phyloP scores from a whole-genome alignment of 2,113 vertebrate genomes.

The Riparia riparia region DNA sequence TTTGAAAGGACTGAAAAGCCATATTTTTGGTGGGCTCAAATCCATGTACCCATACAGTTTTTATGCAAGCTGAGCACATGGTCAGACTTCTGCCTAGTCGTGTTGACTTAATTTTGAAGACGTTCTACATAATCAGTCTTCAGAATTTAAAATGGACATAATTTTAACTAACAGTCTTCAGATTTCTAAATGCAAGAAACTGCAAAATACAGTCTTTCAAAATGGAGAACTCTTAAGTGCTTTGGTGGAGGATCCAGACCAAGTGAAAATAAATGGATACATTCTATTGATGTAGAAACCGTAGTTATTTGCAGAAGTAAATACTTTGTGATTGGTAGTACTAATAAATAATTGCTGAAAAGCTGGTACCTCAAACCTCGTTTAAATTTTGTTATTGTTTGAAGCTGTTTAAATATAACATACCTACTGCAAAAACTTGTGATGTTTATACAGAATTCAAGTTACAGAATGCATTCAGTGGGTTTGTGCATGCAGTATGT shows the following conservation, averaged over 20 bases:
- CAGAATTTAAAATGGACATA: not conserved
- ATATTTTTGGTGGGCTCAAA: not conserved
- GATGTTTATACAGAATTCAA: not conserved
- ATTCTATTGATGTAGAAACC: not conserved
- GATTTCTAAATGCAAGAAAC: not conserved
- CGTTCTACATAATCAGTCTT: not conserved
- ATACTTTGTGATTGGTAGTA: not conserved
- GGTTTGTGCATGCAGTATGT: not conserved
- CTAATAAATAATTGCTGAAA: not conserved
- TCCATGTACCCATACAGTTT: not conserved
- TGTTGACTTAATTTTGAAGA: not conserved
- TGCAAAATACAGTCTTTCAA: not conserved
- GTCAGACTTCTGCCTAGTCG: not conserved
- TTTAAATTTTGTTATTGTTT: not conserved
- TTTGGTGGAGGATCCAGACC: not conserved
- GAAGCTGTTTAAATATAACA: not conserved
- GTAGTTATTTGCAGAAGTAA: not conserved
- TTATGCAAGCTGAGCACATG: not conserved
- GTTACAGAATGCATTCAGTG: not conserved
- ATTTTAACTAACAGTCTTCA: not conserved
- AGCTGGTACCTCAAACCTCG: not conserved
- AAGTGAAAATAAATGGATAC: not conserved
- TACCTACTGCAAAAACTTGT: not conserved
- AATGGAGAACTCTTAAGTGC: not conserved
- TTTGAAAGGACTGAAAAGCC: slow-evolving; percentile 7